Evolutionary conservation across 2,888 invertebrate genomes (phyloP).

Genomic region (Electrophaes corylata): DNA sequence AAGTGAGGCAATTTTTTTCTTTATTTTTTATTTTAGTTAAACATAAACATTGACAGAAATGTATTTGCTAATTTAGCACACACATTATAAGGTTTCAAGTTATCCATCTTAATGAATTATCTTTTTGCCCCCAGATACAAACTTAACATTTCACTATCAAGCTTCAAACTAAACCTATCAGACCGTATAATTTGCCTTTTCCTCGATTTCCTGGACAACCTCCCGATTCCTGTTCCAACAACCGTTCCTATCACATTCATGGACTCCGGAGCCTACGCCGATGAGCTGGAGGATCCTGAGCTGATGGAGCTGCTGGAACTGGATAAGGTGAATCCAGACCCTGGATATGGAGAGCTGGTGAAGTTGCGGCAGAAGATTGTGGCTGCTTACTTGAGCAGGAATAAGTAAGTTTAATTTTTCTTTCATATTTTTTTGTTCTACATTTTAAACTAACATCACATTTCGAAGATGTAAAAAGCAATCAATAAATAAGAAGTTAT

Average conservation of each 20-base stretch:
- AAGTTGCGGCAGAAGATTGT: conserved; percentile 73
- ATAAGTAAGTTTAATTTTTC: conserved; percentile 53
- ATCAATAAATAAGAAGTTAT: no score
- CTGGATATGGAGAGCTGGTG: conserved; percentile 68
- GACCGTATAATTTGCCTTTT: conserved; percentile 88
- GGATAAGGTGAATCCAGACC: conserved; percentile 68
- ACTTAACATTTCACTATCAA: conserved; percentile 88
- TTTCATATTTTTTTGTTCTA: no score
- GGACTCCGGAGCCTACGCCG: conserved; percentile 73
- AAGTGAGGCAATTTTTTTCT: no score
- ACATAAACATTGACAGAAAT: no score
- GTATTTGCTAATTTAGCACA: no score
- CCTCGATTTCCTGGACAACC: conserved; percentile 85
- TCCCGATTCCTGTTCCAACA: conserved; percentile 75
- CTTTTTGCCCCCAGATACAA: conserved; percentile 85
- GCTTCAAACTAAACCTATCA: conserved; percentile 89
- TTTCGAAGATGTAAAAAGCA: no score
- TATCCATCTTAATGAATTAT: no score
- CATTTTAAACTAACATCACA: no score
- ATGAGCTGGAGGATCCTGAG: conserved; percentile 63
- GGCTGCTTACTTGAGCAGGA: conserved; percentile 70
- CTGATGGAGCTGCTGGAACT: conserved; percentile 52
- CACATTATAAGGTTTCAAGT: no score
- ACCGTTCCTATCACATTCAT: conserved; percentile 75
- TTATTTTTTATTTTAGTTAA: no score